Evolutionary conservation across 2,113 vertebrate genomes (phyloP), one percentile per base, ranked within the genome.

Genomic region (Microcebus tavaratra): DNA sequence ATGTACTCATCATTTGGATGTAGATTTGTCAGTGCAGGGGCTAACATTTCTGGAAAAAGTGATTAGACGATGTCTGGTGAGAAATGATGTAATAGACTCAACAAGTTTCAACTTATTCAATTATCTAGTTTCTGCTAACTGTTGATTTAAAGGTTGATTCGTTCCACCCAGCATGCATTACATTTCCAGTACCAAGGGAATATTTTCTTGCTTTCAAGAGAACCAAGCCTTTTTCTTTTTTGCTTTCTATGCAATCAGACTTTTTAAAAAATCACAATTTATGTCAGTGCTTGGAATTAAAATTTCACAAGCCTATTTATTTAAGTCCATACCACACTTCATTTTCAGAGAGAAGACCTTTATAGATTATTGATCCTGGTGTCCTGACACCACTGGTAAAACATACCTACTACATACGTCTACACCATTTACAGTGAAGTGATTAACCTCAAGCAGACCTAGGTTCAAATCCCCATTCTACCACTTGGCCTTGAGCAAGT

Each of bases 31-130:
- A 20, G 29, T n/a, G n/a, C 59, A 88, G 45, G 36, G 89, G 86
- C 59, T 68, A 96, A 86, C 94, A 63, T 45, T 95, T 97, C 94
- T 95, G 81, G 15, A 11, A 29, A 91, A 97, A 81, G 50, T 96
- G 91, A 96, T 97, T 98, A 98, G 91, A 86, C 61, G 75, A 88
- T 97, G 97, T 98, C 97, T 98, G 83, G 94, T 78, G 87, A 93
- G 82, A 96, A 97, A 91, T 95, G 96, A 97, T 4, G 45, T 55
- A 82, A 96, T 75, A 96, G 84, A 88, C 85, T 95, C 90, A 92
- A 39, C 55, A 90, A 93, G 91, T 53, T 91, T 96, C 70, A 59
- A 67, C 91, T 79, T 67, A 86, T 86, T 93, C 89, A 97, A 96
- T 97, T 97, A 96, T 87, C 89, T 76, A 90, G 98, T 97, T 97